Conservation (phyloP, 2,888 invertebrate genomes). For the Abscondita cerata region DNA sequence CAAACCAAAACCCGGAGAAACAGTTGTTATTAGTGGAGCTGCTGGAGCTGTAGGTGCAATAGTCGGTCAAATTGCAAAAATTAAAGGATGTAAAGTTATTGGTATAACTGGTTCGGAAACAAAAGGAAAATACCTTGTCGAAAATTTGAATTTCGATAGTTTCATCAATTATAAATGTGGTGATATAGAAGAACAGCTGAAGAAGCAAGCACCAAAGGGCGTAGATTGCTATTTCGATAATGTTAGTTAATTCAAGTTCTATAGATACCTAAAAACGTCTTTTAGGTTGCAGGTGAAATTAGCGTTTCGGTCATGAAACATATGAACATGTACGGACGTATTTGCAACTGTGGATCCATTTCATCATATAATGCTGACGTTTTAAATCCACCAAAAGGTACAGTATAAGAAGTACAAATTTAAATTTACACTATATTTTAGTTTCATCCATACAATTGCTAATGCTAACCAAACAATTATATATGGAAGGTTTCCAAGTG, state of each 20-base stretch:
- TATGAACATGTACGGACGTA: constrained; percentile 68
- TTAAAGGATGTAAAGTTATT: constrained; percentile 72
- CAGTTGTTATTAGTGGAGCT: constrained; percentile 76
- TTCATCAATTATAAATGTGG: constrained; percentile 76
- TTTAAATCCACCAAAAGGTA: constrained; percentile 60
- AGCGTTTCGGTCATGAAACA: constrained; percentile 65
- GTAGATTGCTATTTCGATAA: constrained; percentile 82
- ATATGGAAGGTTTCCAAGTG: constrained; percentile 69
- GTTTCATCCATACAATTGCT: constrained; percentile 63
- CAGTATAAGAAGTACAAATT: background rate
- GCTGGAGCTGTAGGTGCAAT: constrained; percentile 81
- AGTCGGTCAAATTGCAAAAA: constrained; percentile 81
- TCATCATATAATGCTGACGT: constrained; percentile 66
- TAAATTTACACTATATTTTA: constrained; percentile 40
- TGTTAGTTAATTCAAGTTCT: constrained; percentile 58
- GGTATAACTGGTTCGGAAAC: constrained; percentile 75
- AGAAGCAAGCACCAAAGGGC: constrained; percentile 70
- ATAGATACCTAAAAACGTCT: background rate
- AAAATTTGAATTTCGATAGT: constrained; percentile 70
- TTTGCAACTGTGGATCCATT: constrained; percentile 72
- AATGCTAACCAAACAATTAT: constrained; percentile 65
- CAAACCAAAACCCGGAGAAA: constrained; percentile 74
- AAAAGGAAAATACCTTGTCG: constrained; percentile 72
- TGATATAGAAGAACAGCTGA: constrained; percentile 63
- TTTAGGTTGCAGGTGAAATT: constrained; percentile 70